Percentiles rank a stretch among this genome's conserved stretches.
phyloP scores from a whole-genome alignment of 2,113 vertebrate genomes.

The Kryptolebias marmoratus region DNA sequence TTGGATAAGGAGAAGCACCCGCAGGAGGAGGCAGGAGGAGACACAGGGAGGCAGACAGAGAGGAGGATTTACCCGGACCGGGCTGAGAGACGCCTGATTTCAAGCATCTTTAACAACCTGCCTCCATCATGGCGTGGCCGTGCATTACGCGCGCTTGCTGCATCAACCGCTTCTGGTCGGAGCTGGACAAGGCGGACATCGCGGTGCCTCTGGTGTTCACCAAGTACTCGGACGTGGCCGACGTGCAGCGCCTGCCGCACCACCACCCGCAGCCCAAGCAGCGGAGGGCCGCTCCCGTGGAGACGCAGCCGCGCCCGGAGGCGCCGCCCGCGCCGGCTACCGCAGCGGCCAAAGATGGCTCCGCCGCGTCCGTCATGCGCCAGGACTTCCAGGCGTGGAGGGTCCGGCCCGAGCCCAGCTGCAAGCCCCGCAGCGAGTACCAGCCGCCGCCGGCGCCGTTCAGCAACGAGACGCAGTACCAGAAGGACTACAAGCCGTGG shows the following conservation, averaged over 20 bases:
- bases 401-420: slow-evolving; percentile 92
- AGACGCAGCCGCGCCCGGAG: slow-evolving; percentile 81
- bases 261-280: slow-evolving; percentile 75
- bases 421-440: slow-evolving; percentile 92
- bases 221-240: slow-evolving; percentile 93
- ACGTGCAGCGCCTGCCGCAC: slow-evolving; percentile 78
- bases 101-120: neutral
- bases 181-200: slow-evolving; percentile 96
- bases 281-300: slow-evolving; percentile 80
- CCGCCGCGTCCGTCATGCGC: slow-evolving; percentile 89
- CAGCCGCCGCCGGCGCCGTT: slow-evolving; percentile 90
- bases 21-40: slow-evolving; percentile 25
- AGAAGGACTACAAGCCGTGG: slow-evolving; percentile 97
- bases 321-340: slow-evolving; percentile 77
- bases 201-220: slow-evolving; percentile 95
- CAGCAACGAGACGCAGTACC: slow-evolving; percentile 91
- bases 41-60: slow-evolving; percentile 28
- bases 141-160: slow-evolving; percentile 97
- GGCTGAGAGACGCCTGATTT: slow-evolving; percentile 24
- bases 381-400: slow-evolving; percentile 96
- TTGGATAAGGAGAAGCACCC: slow-evolving; percentile 26
- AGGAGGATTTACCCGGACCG: slow-evolving; percentile 38
- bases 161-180: slow-evolving; percentile 97
- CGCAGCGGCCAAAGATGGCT: slow-evolving; percentile 71
- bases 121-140: slow-evolving; percentile 91